These are phyloP conservation scores for Kradibia gibbosae DNA, from an alignment of 1,140 invertebrate species.

Conservation along the genomic window DNA sequence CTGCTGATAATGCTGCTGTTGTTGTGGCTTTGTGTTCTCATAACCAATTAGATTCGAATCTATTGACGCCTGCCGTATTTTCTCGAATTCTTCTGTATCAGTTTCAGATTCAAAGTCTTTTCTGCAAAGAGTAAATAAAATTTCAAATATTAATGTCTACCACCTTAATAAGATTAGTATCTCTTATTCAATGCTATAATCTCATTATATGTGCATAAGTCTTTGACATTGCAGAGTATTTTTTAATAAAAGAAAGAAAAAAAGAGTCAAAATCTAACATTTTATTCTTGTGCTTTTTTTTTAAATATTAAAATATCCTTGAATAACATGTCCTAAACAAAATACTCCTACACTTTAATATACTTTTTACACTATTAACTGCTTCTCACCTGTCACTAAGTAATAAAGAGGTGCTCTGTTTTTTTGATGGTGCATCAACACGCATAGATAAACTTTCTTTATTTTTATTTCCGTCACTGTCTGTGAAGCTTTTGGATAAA, in stretches of 20 bases:
- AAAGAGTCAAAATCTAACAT: too few relatives aligned
- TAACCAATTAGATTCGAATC: conserved; percentile 69
- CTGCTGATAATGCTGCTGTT: conserved; percentile 45
- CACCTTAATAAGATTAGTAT: too few relatives aligned
- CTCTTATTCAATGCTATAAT: too few relatives aligned
- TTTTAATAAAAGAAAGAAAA: too few relatives aligned
- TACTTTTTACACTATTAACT: neutral
- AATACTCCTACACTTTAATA: too few relatives aligned
- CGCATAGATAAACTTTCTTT: conserved; percentile 64
- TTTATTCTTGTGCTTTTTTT: too few relatives aligned
- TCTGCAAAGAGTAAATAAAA: conserved; percentile 60
- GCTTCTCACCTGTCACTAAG: conserved; percentile 63
- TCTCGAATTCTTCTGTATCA: conserved; percentile 88
- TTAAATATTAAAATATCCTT: too few relatives aligned
- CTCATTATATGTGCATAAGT: too few relatives aligned
- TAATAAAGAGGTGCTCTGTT: conserved; percentile 57
- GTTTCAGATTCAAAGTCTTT: conserved; percentile 85
- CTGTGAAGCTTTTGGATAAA: conserved; percentile 70
- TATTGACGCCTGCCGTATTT: conserved; percentile 77
- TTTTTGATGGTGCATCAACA: conserved; percentile 58
- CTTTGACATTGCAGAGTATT: too few relatives aligned
- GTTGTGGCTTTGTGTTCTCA: conserved; percentile 56
- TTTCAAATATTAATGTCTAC: too few relatives aligned
- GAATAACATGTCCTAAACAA: too few relatives aligned
- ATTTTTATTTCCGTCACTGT: conserved; percentile 63